Conservation (phyloP, 2,113 vertebrate genomes). For the Tychaedon coryphoeus region DNA sequence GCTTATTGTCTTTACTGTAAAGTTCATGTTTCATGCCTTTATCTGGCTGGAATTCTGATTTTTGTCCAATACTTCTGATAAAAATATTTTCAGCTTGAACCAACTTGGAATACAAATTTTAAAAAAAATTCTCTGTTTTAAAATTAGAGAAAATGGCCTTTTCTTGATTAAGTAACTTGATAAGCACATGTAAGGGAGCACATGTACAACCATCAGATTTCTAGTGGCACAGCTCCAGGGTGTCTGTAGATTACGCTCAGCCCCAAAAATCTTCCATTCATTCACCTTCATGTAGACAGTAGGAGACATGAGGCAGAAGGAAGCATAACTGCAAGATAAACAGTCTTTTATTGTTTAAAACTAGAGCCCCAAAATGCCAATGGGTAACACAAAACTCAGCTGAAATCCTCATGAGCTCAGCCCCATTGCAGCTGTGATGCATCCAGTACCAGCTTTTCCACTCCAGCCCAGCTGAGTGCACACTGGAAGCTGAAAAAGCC, state of each 20-base stretch:
- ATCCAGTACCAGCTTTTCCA: background rate
- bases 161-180: background rate
- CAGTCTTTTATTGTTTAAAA: background rate
- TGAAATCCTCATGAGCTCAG: background rate
- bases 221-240: background rate
- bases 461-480: background rate
- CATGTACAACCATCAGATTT: background rate
- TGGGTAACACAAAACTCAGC: background rate
- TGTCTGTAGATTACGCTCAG: background rate
- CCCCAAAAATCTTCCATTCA: rapidly evolving
- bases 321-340: background rate
- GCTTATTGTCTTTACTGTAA: background rate
- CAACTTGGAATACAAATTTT: background rate
- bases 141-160: background rate
- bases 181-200: background rate
- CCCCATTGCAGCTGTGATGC: rapidly evolving
- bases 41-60: background rate
- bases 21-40: background rate
- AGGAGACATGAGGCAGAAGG: background rate
- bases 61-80: background rate
- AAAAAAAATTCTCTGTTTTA: background rate
- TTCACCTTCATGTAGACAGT: background rate
- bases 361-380: rapidly evolving
- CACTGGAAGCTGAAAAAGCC: background rate
- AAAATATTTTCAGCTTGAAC: background rate